A percentile compares a stretch with the other conserved stretches of the same genome.
These are phyloP conservation scores for Penaeus indicus DNA, from an alignment of 1,140 invertebrate genomes.

Conservation along the genomic window DNA sequence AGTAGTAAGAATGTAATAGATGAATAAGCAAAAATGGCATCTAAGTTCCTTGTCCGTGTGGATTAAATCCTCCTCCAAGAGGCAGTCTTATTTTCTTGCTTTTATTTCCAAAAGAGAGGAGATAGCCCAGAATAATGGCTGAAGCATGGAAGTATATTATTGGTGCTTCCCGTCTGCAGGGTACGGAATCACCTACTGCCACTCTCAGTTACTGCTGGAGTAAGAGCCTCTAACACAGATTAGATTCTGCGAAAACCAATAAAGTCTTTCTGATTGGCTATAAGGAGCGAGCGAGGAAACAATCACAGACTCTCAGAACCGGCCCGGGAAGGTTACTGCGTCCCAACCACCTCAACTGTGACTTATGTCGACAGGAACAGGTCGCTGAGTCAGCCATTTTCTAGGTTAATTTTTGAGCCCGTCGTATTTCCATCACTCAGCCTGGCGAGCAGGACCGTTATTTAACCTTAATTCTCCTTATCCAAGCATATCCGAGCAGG, in stretches of 20 bases:
- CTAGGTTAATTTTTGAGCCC: slow-evolving; percentile 40
- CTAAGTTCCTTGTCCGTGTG: too few species aligned
- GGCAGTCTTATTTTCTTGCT: background rate
- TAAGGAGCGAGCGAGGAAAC: slow-evolving; percentile 63
- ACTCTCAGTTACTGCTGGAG: slow-evolving; percentile 54
- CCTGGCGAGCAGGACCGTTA: slow-evolving; percentile 52
- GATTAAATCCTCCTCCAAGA: too few species aligned
- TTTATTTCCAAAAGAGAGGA: background rate
- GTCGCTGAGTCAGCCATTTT: slow-evolving; percentile 57
- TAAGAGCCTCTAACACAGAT: slow-evolving; percentile 63
- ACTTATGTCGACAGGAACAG: slow-evolving; percentile 50
- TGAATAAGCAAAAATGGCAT: too few species aligned
- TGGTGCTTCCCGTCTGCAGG: background rate
- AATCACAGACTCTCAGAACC: slow-evolving; percentile 42
- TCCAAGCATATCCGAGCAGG: slow-evolving; percentile 55
- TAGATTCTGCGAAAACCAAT: slow-evolving; percentile 64
- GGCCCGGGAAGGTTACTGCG: slow-evolving; percentile 29
- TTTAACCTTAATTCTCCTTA: slow-evolving; percentile 58
- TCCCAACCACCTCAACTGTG: slow-evolving; percentile 29
- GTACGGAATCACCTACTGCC: slow-evolving; percentile 44
- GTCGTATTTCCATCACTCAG: slow-evolving; percentile 59
- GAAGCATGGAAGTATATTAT: background rate
- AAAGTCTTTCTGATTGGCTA: slow-evolving; percentile 64
- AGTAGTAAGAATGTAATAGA: too few species aligned
- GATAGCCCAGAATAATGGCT: background rate